Evolutionary conservation across 2,797 vertebrate genomes (phyloP), one percentile per base, ranked within the genome.

Genomic region (Chaunax sp.): DNA sequence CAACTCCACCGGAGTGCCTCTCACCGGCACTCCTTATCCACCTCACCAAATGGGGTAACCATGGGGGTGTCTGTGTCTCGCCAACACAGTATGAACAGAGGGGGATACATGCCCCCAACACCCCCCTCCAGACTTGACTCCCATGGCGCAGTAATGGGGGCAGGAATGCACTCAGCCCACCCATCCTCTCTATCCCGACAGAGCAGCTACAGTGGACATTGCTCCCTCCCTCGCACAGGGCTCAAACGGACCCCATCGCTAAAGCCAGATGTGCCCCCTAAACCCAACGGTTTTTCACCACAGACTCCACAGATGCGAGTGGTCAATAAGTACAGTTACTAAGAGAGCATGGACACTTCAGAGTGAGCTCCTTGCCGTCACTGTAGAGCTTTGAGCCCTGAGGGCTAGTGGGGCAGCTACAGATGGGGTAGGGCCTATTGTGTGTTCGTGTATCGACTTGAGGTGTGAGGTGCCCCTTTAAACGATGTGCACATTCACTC

Each of bases 241-340:
- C 77, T 99, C 85, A 99, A 98, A 96, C 93, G 97, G 94, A 97
- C 96, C 87, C 94, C 96, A 66, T 99, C 97, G 66, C 89, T 99
- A 95, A 99, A 98, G 92, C 98, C 98, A 0, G 97, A 99, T 0
- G 96, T 99, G 91, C 98, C 98, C 84, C 98, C 97, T 83, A 99
- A 99, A 94, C 97, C 98, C 78, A 97, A 93, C 73, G 91, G 96
- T 15, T 98, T 99, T 57, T 92, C 94, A 75, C 97, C 96, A 88
- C 97, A 98, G 82, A 96, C 96, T 58, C 92, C 96, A 18, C 95
- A 98, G 75, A 96, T 97, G 93, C 95, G 97, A 92, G 94, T 96
- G 69, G 95, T 97, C 83, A 98, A 98, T 90, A 99, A 99, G 91
- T 99, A 97, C 89, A 99, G 96, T 83, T 99, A 99, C 93, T 99